phyloP scores from a whole-genome alignment of 92 coral and sea anemone genomes.

The Siderastrea radians region DNA sequence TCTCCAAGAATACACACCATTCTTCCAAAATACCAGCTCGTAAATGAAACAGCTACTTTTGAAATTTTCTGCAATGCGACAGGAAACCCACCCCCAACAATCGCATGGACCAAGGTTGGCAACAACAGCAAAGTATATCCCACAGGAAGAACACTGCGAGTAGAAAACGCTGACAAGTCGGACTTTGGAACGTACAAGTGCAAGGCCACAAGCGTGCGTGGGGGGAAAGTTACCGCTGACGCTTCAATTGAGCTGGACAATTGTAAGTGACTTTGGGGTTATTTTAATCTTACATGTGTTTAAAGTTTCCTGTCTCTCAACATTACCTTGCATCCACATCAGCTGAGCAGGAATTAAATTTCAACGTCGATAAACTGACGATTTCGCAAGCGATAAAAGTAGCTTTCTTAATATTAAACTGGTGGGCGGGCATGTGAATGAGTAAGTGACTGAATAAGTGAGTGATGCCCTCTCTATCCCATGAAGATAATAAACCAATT shows the following conservation, averaged over 20 bases:
- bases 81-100: conserved; percentile 62
- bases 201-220: conserved; percentile 68
- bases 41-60: conserved; percentile 73
- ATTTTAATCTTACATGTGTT: background rate
- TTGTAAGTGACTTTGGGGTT: conserved; percentile 46
- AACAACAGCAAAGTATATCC: conserved; percentile 39
- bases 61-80: conserved; percentile 79
- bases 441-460: no score
- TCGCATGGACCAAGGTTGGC: conserved; percentile 68
- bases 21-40: conserved; percentile 54
- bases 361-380: no score
- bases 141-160: background rate
- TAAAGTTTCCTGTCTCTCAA: background rate
- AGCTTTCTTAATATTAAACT: no score
- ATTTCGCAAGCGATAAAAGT: no score
- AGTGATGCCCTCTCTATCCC: no score
- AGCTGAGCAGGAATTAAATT: no score
- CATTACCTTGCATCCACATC: no score
- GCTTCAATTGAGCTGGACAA: conserved; percentile 55
- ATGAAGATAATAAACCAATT: no score
- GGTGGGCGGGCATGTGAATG: no score
- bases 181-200: conserved; percentile 78
- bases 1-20: conserved; percentile 66
- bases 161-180: conserved; percentile 31
- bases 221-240: conserved; percentile 33